Evolutionary conservation across 2,797 vertebrate species (phyloP).

Genomic region (Distichodus sexfasciatus): DNA sequence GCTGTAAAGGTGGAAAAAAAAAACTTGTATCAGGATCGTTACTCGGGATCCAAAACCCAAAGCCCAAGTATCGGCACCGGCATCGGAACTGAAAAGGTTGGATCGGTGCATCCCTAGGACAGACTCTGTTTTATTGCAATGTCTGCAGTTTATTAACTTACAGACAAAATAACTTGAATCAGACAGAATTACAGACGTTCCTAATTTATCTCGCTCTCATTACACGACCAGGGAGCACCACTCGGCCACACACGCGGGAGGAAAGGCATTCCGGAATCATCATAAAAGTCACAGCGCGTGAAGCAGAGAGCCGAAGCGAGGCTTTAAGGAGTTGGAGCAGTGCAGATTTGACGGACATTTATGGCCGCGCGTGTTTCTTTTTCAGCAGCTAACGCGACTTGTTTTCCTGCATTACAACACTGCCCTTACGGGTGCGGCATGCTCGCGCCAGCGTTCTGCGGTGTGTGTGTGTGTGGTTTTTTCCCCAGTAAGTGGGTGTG

Average conservation of each 20-base stretch:
- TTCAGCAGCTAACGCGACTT: constrained; percentile 1
- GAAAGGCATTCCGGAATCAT: background rate
- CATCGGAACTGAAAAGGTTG: too few species aligned
- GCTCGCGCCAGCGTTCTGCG: constrained; percentile 17
- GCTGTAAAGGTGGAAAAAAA: too few species aligned
- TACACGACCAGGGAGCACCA: background rate
- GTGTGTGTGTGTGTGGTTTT: too few species aligned
- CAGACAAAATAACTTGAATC: background rate
- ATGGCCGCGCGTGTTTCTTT: constrained; percentile 3
- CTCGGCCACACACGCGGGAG: background rate
- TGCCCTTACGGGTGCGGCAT: constrained; percentile 12
- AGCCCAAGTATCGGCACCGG: too few species aligned
- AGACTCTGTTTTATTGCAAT: background rate
- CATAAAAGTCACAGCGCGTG: background rate
- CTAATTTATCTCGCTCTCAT: background rate
- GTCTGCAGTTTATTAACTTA: constrained; percentile 8
- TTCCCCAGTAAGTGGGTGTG: constrained; percentile 1
- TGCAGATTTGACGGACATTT: background rate
- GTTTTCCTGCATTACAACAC: background rate
- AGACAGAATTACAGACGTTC: constrained; percentile 15
- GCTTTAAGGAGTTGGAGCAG: background rate
- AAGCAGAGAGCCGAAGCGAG: background rate
- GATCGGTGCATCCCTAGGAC: too few species aligned
- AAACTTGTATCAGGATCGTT: too few species aligned
- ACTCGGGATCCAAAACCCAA: too few species aligned